These are phyloP conservation scores for Hylaeus anthracinus DNA, from an alignment of 1,140 invertebrate species.

Conservation along the genomic window DNA sequence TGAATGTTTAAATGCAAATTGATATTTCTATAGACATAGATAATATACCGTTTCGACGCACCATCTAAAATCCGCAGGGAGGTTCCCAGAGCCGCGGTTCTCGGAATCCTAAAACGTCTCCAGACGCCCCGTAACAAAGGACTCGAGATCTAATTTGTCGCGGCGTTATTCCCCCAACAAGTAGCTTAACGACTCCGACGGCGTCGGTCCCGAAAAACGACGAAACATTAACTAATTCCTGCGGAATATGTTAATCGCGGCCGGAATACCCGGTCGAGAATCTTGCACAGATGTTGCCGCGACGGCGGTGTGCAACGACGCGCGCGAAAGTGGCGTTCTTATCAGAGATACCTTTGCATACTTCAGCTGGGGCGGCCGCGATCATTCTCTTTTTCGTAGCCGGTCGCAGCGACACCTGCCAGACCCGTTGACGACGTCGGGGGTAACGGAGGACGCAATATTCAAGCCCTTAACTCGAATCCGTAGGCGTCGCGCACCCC, in stretches of 20 bases:
- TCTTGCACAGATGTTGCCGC: neutral
- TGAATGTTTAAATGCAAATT: no score
- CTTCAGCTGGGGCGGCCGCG: neutral
- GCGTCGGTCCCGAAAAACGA: neutral
- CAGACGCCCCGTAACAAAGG: no score
- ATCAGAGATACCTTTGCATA: constrained; percentile 41
- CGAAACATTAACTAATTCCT: constrained; percentile 19
- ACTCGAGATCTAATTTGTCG: neutral
- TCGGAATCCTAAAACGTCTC: no score
- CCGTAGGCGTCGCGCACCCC: constrained; percentile 42
- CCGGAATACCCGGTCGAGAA: neutral
- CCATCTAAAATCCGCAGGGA: no score
- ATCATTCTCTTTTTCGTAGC: constrained; percentile 35
- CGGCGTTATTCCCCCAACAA: neutral
- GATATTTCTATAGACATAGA: no score
- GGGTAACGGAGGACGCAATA: constrained; percentile 48
- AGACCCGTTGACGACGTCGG: neutral
- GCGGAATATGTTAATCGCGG: constrained; percentile 17
- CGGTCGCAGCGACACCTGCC: constrained; percentile 12
- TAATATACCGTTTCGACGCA: no score
- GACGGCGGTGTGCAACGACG: neutral
- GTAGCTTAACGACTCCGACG: neutral
- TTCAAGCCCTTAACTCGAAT: constrained; percentile 58
- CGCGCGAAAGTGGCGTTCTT: neutral
- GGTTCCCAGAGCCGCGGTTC: no score